phyloP scores from a whole-genome alignment of 30 jellyfish, hydroid and myxozoan species.

The Pelagia noctiluca region DNA sequence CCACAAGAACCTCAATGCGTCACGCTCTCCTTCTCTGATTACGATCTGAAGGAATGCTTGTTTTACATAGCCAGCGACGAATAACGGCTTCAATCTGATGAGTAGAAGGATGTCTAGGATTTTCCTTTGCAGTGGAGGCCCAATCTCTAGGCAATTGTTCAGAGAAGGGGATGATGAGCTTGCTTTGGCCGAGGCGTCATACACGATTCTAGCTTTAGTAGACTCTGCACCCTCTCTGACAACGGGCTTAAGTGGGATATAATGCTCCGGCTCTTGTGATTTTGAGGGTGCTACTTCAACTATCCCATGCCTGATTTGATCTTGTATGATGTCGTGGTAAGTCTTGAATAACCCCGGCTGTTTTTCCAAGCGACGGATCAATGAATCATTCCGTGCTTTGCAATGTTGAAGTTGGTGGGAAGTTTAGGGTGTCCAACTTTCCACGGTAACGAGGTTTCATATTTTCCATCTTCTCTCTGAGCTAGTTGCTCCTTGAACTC shows the following conservation, averaged over 20 bases:
- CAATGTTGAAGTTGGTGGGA: constrained; percentile 11
- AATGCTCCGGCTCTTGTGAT: not conserved
- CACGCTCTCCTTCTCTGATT: not conserved
- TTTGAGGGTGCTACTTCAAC: not conserved
- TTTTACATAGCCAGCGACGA: not conserved
- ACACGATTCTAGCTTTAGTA: no score
- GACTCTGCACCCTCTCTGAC: constrained; percentile 22
- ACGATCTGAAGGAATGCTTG: not conserved
- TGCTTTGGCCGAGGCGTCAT: not conserved
- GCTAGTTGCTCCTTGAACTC: no score
- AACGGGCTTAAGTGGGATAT: constrained; percentile 16
- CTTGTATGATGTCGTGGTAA: constrained; percentile 35
- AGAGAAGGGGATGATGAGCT: not conserved
- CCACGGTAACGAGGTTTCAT: not conserved
- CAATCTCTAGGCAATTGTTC: not conserved
- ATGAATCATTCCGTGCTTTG: constrained; percentile 9
- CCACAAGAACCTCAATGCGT: not conserved
- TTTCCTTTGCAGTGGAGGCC: not conserved
- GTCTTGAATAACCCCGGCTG: constrained; percentile 9
- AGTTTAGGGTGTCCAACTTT: constrained; percentile 5
- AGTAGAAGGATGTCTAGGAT: not conserved
- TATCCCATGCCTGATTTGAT: constrained; percentile 35
- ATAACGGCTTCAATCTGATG: not conserved
- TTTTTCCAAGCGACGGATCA: constrained; percentile 6
- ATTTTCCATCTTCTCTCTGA: not conserved